Evolutionary conservation across 2,113 vertebrate species (phyloP), one percentile per base, ranked within the genome.

Genomic region (Caranx ignobilis): DNA sequence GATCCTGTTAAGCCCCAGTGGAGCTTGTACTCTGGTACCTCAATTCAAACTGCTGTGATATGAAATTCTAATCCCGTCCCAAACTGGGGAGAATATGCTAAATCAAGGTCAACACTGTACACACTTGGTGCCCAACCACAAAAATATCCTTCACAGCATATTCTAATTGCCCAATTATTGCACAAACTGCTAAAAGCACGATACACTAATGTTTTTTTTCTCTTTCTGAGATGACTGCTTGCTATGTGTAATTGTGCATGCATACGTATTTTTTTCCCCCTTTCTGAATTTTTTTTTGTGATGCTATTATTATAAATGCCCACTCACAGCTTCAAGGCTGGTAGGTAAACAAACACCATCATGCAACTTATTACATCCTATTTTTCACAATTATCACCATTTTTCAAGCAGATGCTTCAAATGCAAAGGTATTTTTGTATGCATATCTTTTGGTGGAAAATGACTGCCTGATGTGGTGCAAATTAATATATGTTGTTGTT

Each of bases 101-200:
- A 85, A 83, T 89, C 81, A 77, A 73, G 75, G 75, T 85, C 76
- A 85, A 56, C 35, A 50, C 65, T 1, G 19, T 11, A 16, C 67
- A 61, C 16, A 76, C 59, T 57, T 81, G 52, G 65, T 16, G 31
- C 39, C 21, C 31, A 11, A 75, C 39, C 47, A 66, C 66, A 63
- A 59, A 84, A 86, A 77, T 62, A 78, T 67, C 48, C 19, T 77
- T 71, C 73, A 76, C n/a, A 81, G 85, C 57, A 63, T 48, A 54
- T 75, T 86, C 69, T 69, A 90, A 90, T 79, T 75, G 77, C 37
- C 82, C 85, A 89, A 78, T 91, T 81, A 93, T 75, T 85, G 54
- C 67, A 70, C 70, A 74, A 77, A 91, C 26, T 55, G 77, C 70
- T 81, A 83, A 88, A 88, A 85, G 70, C 86, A 79, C 50, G 70